phyloP scores from a whole-genome alignment of 2,888 invertebrate species.

The Amiota minor region DNA sequence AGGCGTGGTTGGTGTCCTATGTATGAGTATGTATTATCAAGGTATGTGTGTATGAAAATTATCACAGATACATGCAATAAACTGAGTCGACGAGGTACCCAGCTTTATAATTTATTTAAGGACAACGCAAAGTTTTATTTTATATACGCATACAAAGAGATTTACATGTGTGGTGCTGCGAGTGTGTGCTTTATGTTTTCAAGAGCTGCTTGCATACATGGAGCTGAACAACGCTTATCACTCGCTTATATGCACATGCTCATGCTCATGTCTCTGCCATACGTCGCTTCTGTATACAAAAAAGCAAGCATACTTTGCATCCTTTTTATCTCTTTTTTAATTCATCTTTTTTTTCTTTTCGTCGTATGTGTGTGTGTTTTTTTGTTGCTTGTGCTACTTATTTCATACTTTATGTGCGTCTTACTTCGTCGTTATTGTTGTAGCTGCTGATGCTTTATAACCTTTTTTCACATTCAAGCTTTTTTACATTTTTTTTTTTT shows the following conservation, averaged over 20 bases:
- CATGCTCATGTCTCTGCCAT: background rate
- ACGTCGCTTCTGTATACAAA: background rate
- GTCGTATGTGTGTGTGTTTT: background rate
- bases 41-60: conserved; percentile 47
- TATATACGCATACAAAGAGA: background rate
- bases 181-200: background rate
- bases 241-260: background rate
- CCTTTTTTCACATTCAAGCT: background rate
- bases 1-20: background rate
- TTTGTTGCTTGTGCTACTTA: conserved; percentile 9
- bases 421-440: too few species aligned
- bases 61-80: conserved; percentile 63
- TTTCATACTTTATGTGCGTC: conserved; percentile 1
- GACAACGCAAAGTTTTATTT: conserved; percentile 45
- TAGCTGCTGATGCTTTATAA: background rate
- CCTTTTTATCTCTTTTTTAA: too few species aligned
- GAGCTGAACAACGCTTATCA: background rate
- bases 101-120: conserved; percentile 66
- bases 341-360: background rate
- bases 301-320: too few species aligned
- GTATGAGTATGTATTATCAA: background rate
- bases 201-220: background rate
- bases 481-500: background rate
- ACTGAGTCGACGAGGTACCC: conserved; percentile 56
- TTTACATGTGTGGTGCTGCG: background rate